Evolutionary conservation across 1,140 invertebrate genomes (phyloP).

Genomic region (Lucilia sericata): DNA sequence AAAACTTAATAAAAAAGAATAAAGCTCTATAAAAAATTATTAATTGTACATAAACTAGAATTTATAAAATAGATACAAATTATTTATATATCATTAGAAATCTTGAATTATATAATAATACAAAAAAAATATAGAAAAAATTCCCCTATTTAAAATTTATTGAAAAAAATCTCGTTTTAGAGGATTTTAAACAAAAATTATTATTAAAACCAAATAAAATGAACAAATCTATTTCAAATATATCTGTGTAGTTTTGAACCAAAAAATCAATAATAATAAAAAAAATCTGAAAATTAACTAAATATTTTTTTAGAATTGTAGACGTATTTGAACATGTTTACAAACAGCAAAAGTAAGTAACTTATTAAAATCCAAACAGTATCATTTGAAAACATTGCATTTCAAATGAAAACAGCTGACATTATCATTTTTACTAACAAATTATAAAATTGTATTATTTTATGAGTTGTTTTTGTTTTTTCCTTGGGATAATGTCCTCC

Average conservation of each 20-base stretch:
- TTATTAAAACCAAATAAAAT: not conserved
- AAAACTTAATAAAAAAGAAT: not conserved
- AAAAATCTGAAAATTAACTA: not conserved
- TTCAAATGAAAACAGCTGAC: no score
- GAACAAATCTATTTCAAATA: not conserved
- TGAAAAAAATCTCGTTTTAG: slow-evolving; percentile 42
- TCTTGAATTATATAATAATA: slow-evolving; percentile 14
- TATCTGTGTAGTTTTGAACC: slow-evolving; percentile 4
- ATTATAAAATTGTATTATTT: no score
- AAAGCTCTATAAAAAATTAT: slow-evolving; percentile 7
- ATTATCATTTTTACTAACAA: no score
- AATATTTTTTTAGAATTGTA: not conserved
- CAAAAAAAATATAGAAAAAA: slow-evolving; percentile 8
- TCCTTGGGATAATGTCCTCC: no score
- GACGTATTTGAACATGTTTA: no score
- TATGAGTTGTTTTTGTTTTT: no score
- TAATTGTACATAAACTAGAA: slow-evolving; percentile 26
- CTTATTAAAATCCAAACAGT: no score
- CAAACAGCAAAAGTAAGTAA: no score
- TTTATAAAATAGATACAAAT: not conserved
- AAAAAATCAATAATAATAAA: not conserved
- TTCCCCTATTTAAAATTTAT: slow-evolving; percentile 24
- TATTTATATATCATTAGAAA: slow-evolving; percentile 24
- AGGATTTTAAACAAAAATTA: slow-evolving; percentile 28
- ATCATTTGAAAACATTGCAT: no score